phyloP scores from a whole-genome alignment of 1,140 invertebrate genomes.

The Potamilus streckersoni region DNA sequence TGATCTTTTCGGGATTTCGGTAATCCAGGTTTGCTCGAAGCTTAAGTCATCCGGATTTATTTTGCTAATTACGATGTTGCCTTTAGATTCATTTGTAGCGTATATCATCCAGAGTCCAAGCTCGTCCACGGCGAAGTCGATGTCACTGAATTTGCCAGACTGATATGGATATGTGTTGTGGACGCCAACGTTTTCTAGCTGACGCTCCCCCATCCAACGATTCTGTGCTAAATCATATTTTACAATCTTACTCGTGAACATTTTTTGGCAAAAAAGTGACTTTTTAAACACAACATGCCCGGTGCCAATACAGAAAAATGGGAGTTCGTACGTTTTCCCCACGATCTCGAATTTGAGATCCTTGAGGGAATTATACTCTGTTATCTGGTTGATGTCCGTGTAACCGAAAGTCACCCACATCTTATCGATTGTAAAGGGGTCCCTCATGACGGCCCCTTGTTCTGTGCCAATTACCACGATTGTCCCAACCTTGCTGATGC shows the following conservation, averaged over 20 bases:
- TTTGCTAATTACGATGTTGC: constrained; percentile 56
- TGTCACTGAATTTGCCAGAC: constrained; percentile 47
- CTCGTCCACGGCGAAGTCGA: constrained; percentile 62
- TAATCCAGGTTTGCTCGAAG: constrained; percentile 53
- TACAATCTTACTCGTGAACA: constrained; percentile 49
- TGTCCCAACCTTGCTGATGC: constrained; percentile 25
- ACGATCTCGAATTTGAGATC: constrained; percentile 32
- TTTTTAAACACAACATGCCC: constrained; percentile 56
- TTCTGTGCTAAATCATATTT: constrained; percentile 49
- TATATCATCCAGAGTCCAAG: constrained; percentile 59
- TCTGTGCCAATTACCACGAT: constrained; percentile 26
- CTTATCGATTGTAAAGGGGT: constrained; percentile 37
- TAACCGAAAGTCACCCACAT: constrained; percentile 45
- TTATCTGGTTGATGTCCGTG: constrained; percentile 39
- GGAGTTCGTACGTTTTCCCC: constrained; percentile 37
- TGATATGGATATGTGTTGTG: constrained; percentile 54
- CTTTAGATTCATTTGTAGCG: constrained; percentile 46
- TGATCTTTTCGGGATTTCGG: constrained; percentile 46
- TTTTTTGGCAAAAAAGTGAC: constrained; percentile 52
- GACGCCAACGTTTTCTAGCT: constrained; percentile 41
- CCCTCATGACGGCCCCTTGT: constrained; percentile 38
- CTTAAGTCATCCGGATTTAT: constrained; percentile 46
- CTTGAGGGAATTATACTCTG: constrained; percentile 24
- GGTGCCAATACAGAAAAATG: constrained; percentile 57
- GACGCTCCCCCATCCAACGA: constrained; percentile 38